phyloP scores from a whole-genome alignment of 2,113 vertebrate genomes.

The Boulengeromyrus knoepffleri region DNA sequence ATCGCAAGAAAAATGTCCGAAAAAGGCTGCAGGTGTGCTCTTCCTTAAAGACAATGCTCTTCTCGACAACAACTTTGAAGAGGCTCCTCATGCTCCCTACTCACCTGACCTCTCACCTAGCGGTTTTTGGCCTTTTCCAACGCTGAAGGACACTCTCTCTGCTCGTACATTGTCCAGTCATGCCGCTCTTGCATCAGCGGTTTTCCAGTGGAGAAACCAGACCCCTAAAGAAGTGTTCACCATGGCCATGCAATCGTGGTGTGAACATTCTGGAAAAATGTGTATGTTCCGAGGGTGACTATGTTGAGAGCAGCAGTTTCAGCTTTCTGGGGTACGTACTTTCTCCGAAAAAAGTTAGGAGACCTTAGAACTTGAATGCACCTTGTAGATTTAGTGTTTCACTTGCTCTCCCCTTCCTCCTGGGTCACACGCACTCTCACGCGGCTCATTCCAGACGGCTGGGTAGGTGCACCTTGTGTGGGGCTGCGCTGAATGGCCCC shows the following conservation, averaged over 20 bases:
- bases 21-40: background rate
- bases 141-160: background rate
- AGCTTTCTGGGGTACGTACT: background rate
- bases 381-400: background rate
- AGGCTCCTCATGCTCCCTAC: background rate
- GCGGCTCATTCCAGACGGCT: background rate
- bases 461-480: background rate
- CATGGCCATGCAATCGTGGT: too few relatives aligned
- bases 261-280: background rate
- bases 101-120: background rate
- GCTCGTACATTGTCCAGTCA: background rate
- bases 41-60: background rate
- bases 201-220: background rate
- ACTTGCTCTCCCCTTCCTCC: background rate
- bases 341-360: background rate
- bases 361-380: background rate
- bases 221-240: background rate
- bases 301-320: background rate
- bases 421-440: background rate
- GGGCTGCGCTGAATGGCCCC: background rate
- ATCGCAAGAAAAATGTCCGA: background rate
- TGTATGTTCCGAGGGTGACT: background rate
- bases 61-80: background rate
- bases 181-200: background rate
- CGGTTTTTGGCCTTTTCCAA: background rate